Evolutionary conservation across 2,113 vertebrate species (phyloP), one percentile per base, ranked within the genome.

Genomic region (Burhinus bistriatus): DNA sequence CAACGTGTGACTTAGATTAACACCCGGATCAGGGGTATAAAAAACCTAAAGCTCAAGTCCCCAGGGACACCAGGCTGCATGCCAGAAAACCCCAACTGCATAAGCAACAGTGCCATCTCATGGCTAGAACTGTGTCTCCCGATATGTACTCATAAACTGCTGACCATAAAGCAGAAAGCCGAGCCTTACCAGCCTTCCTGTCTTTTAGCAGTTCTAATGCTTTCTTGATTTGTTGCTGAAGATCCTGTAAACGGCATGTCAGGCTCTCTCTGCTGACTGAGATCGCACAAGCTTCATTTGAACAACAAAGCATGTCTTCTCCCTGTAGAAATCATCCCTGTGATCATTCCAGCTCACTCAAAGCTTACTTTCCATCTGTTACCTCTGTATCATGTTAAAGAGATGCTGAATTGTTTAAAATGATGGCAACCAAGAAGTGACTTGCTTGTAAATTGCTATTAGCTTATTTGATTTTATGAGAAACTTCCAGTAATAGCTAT

Each of bases 21-120:
- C 76, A 91, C 52, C n/a, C 32, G 5, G 66, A 91, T 61, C 54
- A 81, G 11, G 30, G 49, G 27, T 69, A 87, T 65, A 76, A 94
- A 96, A 76, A 21, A 13, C 26, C 27, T 52, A 88, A 94, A 83
- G 73, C 73, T 90, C 57, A 49, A 87, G 73, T 85, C 90, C 71
- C 64, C 89, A 90, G 68, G 88, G 90, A 91, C 77, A 81, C 16
- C 45, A 87, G 77, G 81, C 77, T 59, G 36, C 22, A 15, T 1
- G 54, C 55, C 87, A 91, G 32, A 54, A 42, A 52, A 90, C 82
- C 82, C 79, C 89, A 83, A 44, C 15, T 18, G 51, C n/a, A 1
- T 55, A 91, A 95, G 73, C 91, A 97, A 96, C 78, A 97, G 70
- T 97, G 98, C 98, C 98, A 98, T 92, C 98, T 97, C 91, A 98